Percentiles rank a stretch among this genome's conserved stretches.
Evolutionary conservation across 2,797 vertebrate genomes (phyloP).

Genomic region (Melanotaenia parkinsoni): DNA sequence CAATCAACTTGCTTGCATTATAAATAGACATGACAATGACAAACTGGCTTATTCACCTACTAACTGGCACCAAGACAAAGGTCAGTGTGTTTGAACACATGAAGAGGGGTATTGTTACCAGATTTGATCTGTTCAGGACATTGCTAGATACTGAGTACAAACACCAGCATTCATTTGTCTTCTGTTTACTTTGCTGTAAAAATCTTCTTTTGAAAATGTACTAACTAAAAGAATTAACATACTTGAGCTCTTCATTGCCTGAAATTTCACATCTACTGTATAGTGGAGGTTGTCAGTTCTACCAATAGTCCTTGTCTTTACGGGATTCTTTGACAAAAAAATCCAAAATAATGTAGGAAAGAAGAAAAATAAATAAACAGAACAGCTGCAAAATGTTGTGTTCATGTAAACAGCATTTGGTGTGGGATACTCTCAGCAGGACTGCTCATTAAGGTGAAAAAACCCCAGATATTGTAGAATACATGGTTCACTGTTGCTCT

Average conservation of each 20-base stretch:
- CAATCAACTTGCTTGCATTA: slow-evolving; percentile 40
- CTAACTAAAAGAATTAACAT: neutral
- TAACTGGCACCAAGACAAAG: slow-evolving; percentile 25
- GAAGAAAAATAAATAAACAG: slow-evolving; percentile 13
- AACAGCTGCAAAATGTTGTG: slow-evolving; percentile 26
- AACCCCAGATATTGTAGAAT: slow-evolving; percentile 31
- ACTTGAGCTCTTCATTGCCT: neutral
- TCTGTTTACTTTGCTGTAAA: neutral
- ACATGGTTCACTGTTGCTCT: slow-evolving; percentile 47
- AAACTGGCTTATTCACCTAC: slow-evolving; percentile 42
- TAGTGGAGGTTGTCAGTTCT: neutral
- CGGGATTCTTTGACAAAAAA: slow-evolving; percentile 25
- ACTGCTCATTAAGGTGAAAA: slow-evolving; percentile 61
- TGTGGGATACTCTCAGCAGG: slow-evolving; percentile 56
- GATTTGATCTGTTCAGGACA: slow-evolving; percentile 13
- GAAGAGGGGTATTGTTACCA: neutral
- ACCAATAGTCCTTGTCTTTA: slow-evolving; percentile 21
- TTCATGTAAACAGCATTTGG: slow-evolving; percentile 59
- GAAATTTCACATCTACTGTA: neutral
- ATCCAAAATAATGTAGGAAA: slow-evolving; percentile 20
- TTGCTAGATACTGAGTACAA: neutral
- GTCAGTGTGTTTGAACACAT: slow-evolving; percentile 22
- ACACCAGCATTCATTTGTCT: neutral
- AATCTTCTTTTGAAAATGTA: neutral
- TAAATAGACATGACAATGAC: slow-evolving; percentile 50